These are phyloP conservation scores for Apomyelois bistriatella DNA, from an alignment of 2,888 invertebrate species.

Conservation along the genomic window DNA sequence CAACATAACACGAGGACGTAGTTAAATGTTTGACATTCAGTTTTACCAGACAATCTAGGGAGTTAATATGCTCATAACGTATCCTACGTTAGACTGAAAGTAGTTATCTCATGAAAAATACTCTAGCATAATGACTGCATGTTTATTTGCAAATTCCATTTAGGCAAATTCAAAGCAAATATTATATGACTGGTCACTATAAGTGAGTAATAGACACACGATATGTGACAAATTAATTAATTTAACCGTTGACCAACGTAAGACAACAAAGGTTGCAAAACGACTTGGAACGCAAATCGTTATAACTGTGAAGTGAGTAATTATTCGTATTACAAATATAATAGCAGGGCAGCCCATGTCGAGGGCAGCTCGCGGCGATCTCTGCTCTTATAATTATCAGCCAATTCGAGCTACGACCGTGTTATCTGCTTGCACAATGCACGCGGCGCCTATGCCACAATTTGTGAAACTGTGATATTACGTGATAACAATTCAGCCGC, in stretches of 20 bases:
- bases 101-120: no score
- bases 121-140: no score
- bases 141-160: no score
- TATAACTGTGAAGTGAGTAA: constrained; percentile 38
- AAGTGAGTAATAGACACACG: constrained; percentile 31
- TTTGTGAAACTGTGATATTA: constrained; percentile 26
- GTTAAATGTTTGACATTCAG: no score
- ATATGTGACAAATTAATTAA: constrained; percentile 14
- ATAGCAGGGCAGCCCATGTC: constrained; percentile 40
- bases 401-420: constrained; percentile 39
- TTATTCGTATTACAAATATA: constrained; percentile 48
- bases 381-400: constrained; percentile 47
- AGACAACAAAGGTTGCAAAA: neutral
- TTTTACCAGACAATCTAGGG: no score
- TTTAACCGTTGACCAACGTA: neutral
- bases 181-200: neutral
- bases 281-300: constrained; percentile 31
- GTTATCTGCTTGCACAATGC: constrained; percentile 54
- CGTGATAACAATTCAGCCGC: neutral
- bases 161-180: no score
- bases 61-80: no score
- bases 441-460: constrained; percentile 27
- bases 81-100: no score
- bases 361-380: constrained; percentile 49
- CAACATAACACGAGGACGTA: no score